Percentiles rank a stretch among this genome's conserved stretches.
phyloP scores from a whole-genome alignment of 2,797 vertebrate species.

The Naso thynnoides region DNA sequence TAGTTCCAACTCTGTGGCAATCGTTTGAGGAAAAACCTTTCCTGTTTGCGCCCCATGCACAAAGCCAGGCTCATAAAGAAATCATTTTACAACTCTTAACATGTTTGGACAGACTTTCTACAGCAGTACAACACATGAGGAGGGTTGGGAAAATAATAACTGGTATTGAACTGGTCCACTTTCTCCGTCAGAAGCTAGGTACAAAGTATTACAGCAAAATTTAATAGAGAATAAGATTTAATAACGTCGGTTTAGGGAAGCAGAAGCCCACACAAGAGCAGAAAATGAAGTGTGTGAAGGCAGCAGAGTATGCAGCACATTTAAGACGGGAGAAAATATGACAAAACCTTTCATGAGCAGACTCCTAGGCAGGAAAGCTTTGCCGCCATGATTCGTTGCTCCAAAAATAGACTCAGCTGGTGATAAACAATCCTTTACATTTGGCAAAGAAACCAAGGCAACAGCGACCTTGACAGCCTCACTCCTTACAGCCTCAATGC shows the following conservation, averaged over 20 bases:
- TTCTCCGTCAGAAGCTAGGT: slow-evolving; percentile 19
- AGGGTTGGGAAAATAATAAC: slow-evolving; percentile 6
- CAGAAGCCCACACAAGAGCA: slow-evolving; percentile 7
- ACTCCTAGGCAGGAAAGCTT: slow-evolving; percentile 3
- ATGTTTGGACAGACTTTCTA: slow-evolving; percentile 18
- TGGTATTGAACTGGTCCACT: neutral
- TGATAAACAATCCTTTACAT: slow-evolving; percentile 43
- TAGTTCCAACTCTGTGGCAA: neutral
- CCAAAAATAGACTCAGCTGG: slow-evolving; percentile 6
- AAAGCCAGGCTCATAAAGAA: neutral
- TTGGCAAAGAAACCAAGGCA: slow-evolving; percentile 24
- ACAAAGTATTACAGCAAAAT: slow-evolving; percentile 4
- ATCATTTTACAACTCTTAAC: neutral
- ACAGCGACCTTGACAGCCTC: slow-evolving; percentile 26
- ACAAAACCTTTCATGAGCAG: slow-evolving; percentile 24
- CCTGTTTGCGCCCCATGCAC: neutral
- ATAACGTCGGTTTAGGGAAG: slow-evolving; percentile 12
- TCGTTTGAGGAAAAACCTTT: neutral
- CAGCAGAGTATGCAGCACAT: neutral
- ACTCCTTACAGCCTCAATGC: neutral
- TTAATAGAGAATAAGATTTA: neutral
- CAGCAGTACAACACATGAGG: neutral
- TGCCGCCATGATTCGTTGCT: slow-evolving; percentile 8
- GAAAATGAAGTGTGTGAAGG: slow-evolving; percentile 22
- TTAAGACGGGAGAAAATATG: neutral